Percentiles rank a stretch among this genome's conserved stretches.
phyloP scores from a whole-genome alignment of 2,113 vertebrate genomes.

The Ophthalmolycus amberensis region DNA sequence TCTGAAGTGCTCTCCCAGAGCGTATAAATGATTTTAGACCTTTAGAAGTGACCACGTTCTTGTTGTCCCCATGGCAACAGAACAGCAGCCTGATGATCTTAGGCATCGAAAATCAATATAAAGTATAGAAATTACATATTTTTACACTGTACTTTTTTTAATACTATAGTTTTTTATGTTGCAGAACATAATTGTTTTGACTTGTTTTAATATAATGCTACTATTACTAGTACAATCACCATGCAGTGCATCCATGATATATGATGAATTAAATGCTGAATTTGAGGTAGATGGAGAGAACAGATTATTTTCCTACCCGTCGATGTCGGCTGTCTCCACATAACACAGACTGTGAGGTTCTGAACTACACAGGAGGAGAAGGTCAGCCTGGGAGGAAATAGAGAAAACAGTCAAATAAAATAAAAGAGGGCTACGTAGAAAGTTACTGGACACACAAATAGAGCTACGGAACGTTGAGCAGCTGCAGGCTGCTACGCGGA shows the following conservation, averaged over 20 bases:
- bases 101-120: not conserved
- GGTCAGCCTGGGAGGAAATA: conserved; percentile 83
- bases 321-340: conserved; percentile 93
- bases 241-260: not conserved
- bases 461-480: not conserved
- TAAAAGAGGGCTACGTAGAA: not conserved
- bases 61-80: not conserved
- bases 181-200: not conserved
- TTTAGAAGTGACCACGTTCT: conserved; percentile 5
- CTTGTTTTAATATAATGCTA: not conserved
- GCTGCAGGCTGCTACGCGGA: no score
- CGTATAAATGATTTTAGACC: not conserved
- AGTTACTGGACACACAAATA: conserved; percentile 1
- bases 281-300: not conserved
- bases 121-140: not conserved
- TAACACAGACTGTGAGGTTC: conserved; percentile 96
- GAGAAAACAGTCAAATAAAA: not conserved
- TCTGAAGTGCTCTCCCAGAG: not conserved
- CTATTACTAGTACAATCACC: not conserved
- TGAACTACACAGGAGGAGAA: conserved; percentile 91
- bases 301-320: conserved; percentile 84
- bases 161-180: not conserved
- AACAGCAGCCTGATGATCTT: not conserved
- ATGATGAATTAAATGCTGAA: not conserved
- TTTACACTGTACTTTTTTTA: not conserved